phyloP scores from a whole-genome alignment of 2,797 vertebrate species.

The Myioborus melanocephalus region DNA sequence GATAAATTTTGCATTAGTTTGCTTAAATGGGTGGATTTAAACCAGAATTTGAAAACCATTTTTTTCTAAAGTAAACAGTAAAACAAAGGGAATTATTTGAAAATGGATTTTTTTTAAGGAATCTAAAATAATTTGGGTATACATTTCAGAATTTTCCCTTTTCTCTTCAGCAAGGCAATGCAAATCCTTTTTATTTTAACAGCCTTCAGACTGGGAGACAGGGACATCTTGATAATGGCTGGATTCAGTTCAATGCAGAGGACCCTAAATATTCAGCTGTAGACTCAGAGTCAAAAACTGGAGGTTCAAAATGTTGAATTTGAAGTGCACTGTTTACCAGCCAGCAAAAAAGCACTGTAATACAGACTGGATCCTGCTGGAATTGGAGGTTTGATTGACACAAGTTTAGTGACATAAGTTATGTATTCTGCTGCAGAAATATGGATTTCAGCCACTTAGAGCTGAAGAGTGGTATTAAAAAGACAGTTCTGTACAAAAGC shows the following conservation, averaged over 20 bases:
- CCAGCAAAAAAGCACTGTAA: not conserved
- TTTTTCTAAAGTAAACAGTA: not conserved
- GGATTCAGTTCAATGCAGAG: not conserved
- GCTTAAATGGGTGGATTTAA: not conserved
- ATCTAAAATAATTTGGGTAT: not conserved
- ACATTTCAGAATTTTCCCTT: not conserved
- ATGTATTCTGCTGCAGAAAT: slow-evolving; percentile 9
- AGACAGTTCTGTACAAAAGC: not conserved
- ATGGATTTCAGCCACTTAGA: not conserved
- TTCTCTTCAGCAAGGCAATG: not conserved
- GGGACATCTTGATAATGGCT: not conserved
- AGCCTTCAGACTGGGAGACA: not conserved
- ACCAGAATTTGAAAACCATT: not conserved
- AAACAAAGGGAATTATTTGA: not conserved
- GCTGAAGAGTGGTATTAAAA: slow-evolving; percentile 10
- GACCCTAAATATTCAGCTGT: not conserved
- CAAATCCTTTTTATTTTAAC: not conserved
- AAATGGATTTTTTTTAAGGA: not conserved
- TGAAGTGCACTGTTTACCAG: not conserved
- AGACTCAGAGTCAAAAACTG: not conserved
- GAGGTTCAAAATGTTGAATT: not conserved
- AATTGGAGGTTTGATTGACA: slow-evolving; percentile 32
- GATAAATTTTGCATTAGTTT: not conserved
- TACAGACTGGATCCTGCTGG: not conserved
- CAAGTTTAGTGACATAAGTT: not conserved